Evolutionary conservation across 37 sponge, comb jelly and placozoan species (phyloP).

Genomic region (Eunapius fragilis): DNA sequence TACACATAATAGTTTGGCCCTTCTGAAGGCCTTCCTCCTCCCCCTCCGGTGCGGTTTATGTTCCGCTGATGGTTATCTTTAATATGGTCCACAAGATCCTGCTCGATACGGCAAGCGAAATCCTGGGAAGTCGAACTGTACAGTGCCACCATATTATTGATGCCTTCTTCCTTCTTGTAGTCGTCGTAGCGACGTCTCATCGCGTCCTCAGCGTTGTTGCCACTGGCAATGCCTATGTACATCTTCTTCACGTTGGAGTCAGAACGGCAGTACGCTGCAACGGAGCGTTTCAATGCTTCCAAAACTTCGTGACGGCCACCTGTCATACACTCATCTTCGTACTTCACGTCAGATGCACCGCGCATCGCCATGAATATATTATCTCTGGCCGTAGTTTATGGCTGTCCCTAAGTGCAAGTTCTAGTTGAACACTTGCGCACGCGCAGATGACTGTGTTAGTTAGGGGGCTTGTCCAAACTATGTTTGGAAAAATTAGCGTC

Average conservation of each 20-base stretch:
- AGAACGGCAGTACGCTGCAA: too few species aligned
- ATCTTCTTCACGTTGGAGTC: background rate
- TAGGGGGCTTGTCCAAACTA: too few species aligned
- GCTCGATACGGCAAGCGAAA: background rate
- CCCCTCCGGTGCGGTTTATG: background rate
- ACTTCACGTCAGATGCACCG: too few species aligned
- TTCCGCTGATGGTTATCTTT: background rate
- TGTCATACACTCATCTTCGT: too few species aligned
- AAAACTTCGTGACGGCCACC: too few species aligned
- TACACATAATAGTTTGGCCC: constrained; percentile 4
- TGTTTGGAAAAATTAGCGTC: too few species aligned
- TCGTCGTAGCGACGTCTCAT: constrained; percentile 3
- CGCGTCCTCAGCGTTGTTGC: background rate
- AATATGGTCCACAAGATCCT: background rate
- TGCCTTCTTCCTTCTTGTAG: constrained; percentile 8
- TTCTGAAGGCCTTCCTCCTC: background rate
- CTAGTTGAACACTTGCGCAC: too few species aligned
- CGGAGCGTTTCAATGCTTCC: too few species aligned
- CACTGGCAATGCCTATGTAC: constrained; percentile 21
- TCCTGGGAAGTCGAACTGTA: background rate
- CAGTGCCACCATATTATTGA: constrained; percentile 3
- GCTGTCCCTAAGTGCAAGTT: too few species aligned
- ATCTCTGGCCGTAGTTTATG: too few species aligned
- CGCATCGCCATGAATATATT: too few species aligned
- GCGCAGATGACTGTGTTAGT: too few species aligned